phyloP scores from a whole-genome alignment of 92 coral and sea anemone species.

The Umimayanthus kanabou region DNA sequence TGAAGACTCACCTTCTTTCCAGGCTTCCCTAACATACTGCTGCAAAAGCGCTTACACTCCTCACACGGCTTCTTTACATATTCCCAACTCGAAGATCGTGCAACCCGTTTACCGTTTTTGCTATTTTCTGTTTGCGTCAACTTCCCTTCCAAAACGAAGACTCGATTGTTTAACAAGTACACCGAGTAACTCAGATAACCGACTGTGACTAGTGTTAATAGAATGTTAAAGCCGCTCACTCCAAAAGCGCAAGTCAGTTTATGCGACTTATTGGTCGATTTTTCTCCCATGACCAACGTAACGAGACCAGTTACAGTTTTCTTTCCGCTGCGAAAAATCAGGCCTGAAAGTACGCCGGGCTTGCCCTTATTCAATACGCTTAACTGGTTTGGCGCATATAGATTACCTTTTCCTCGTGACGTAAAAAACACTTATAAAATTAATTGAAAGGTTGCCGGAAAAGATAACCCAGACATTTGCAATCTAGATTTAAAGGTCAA shows the following conservation, averaged over 20 bases:
- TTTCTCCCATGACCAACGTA: conserved; percentile 1
- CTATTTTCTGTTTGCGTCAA: not conserved
- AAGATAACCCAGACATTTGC: no score
- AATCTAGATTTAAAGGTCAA: no score
- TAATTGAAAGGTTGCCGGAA: no score
- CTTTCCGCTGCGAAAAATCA: no score
- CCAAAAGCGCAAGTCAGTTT: not conserved
- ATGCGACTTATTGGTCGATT: not conserved
- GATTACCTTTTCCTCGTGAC: no score
- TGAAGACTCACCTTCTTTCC: not conserved
- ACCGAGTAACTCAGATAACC: conserved; percentile 12
- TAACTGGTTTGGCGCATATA: no score
- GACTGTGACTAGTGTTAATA: conserved; percentile 6
- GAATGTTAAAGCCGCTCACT: conserved; percentile 31
- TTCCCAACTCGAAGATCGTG: not conserved
- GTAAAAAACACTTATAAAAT: no score
- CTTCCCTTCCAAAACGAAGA: not conserved
- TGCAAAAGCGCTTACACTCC: conserved; percentile 12
- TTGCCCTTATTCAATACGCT: no score
- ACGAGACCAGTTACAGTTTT: not conserved
- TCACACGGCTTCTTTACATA: conserved; percentile 7
- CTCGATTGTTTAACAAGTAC: conserved; percentile 17
- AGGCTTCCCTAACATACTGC: not conserved
- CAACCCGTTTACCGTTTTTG: not conserved
- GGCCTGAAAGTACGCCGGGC: no score